Conservation (phyloP, 2,888 invertebrate species). For the Eucriotettix oculatus region DNA sequence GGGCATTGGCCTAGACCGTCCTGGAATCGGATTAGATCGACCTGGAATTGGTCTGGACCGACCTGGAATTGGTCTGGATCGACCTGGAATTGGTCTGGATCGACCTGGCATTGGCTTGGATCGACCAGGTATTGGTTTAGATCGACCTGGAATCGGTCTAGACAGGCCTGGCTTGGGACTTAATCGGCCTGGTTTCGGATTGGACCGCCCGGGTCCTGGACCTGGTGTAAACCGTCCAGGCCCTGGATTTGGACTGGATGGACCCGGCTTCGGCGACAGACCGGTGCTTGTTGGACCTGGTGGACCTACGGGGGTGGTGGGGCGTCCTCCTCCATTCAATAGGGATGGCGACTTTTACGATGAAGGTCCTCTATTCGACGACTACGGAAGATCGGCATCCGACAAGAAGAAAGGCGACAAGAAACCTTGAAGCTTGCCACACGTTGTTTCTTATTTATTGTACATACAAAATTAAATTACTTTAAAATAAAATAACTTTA, state of each 20-base stretch:
- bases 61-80: too few relatives aligned
- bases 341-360: slow-evolving; percentile 6
- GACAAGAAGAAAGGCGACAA: slow-evolving; percentile 4
- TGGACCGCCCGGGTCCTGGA: slow-evolving; percentile 3
- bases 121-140: too few relatives aligned
- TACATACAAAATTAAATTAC: too few relatives aligned
- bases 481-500: too few relatives aligned
- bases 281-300: slow-evolving; percentile 28
- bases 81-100: too few relatives aligned
- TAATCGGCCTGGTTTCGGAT: background rate
- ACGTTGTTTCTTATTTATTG: too few relatives aligned
- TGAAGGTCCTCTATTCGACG: slow-evolving; percentile 5
- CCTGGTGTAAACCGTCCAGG: background rate
- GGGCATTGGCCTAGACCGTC: too few relatives aligned
- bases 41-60: too few relatives aligned
- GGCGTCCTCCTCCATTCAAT: slow-evolving; percentile 15
- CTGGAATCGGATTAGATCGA: too few relatives aligned
- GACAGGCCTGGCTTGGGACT: too few relatives aligned
- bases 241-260: background rate
- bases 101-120: too few relatives aligned
- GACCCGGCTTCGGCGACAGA: slow-evolving; percentile 3
- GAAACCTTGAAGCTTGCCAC: background rate
- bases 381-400: slow-evolving; percentile 5
- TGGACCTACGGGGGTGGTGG: slow-evolving; percentile 36
- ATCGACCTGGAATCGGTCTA: too few relatives aligned